Conservation (phyloP, 2,797 vertebrate species). For the Sciurus vulgaris region DNA sequence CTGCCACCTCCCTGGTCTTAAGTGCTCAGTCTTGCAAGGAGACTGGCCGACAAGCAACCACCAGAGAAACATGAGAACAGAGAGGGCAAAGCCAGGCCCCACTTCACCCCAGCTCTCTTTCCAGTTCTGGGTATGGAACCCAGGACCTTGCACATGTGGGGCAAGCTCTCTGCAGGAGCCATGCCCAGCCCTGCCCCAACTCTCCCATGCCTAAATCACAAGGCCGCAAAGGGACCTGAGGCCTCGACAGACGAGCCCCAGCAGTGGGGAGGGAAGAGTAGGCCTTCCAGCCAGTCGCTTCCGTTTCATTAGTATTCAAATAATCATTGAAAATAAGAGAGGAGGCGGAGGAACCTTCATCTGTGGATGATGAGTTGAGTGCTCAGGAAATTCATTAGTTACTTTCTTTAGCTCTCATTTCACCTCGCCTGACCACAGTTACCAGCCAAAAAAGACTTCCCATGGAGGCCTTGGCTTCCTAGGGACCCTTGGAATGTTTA, state of each 20-base stretch:
- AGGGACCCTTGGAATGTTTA: background rate
- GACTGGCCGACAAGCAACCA: background rate
- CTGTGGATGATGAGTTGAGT: background rate
- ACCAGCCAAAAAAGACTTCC: background rate
- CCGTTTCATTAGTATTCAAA: background rate
- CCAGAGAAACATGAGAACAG: rapidly evolving
- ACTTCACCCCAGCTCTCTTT: rapidly evolving
- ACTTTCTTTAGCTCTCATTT: background rate
- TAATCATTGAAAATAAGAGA: background rate
- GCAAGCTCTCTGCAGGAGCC: no score
- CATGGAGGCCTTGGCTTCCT: background rate
- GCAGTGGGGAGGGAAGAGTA: background rate
- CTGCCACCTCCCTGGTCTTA: rapidly evolving
- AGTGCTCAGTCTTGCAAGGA: background rate
- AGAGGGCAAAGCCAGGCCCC: rapidly evolving
- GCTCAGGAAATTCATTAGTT: background rate
- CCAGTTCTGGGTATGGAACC: no score
- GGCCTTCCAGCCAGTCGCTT: background rate
- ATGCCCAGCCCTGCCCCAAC: no score
- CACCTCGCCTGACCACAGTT: background rate
- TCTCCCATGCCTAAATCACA: background rate
- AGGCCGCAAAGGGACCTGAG: rapidly evolving
- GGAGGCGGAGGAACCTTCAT: rapidly evolving
- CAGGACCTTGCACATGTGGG: no score
- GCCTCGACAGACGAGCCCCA: background rate